Evolutionary conservation across 2,888 invertebrate species (phyloP).

Genomic region (Hydraecia micacea): DNA sequence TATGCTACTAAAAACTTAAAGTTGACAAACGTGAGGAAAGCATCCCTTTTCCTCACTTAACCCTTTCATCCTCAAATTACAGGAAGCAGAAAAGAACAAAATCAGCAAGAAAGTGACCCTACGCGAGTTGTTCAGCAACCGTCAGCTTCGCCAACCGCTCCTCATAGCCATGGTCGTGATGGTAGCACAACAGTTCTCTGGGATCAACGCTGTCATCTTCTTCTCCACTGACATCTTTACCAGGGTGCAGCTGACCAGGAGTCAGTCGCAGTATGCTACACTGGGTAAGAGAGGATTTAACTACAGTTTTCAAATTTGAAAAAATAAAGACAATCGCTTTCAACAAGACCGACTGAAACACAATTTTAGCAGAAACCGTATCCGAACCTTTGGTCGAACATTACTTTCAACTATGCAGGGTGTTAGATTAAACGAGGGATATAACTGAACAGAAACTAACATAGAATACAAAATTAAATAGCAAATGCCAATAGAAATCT

Average conservation of each 20-base stretch:
- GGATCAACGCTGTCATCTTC: slow-evolving; percentile 97
- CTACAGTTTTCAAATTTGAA: not conserved
- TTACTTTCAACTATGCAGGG: not conserved
- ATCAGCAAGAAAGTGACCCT: slow-evolving; percentile 91
- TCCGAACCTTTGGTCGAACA: no score
- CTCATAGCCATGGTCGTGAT: slow-evolving; percentile 95
- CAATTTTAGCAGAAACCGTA: no score
- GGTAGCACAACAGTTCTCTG: slow-evolving; percentile 97
- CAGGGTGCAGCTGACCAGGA: slow-evolving; percentile 91
- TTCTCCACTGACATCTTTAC: slow-evolving; percentile 95
- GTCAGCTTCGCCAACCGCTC: slow-evolving; percentile 94
- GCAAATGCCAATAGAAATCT: not conserved
- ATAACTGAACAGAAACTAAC: not conserved
- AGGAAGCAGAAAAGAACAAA: slow-evolving; percentile 91
- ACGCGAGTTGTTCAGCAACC: slow-evolving; percentile 93
- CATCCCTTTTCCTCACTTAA: not conserved
- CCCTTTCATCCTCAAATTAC: slow-evolving; percentile 16
- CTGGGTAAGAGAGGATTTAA: slow-evolving; percentile 81
- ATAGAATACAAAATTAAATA: not conserved
- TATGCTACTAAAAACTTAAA: no score
- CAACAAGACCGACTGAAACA: no score
- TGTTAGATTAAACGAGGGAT: not conserved
- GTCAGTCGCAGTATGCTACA: slow-evolving; percentile 94
- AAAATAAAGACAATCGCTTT: not conserved
- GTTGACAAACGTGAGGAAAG: not conserved